A percentile compares a stretch with the other conserved stretches of the same genome.
Conservation (phyloP, 1,140 invertebrate genomes). For the Eriosoma lanigerum region DNA sequence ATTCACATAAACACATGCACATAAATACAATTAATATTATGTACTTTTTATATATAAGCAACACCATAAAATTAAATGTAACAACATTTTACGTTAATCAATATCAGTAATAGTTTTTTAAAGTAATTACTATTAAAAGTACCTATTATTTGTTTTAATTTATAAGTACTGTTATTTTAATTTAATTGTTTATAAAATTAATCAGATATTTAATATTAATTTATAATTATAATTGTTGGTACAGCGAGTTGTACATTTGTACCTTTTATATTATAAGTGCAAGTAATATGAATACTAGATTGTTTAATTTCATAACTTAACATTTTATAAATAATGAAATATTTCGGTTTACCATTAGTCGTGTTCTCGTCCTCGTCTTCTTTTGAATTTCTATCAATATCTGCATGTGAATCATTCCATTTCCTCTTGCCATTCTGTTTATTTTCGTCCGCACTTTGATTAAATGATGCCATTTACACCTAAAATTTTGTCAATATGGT, state of each 20-base stretch:
- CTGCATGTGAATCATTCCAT: conserved; percentile 38
- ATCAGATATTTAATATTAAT: too few relatives aligned
- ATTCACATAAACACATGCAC: not conserved
- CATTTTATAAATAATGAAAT: not conserved
- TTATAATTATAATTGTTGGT: too few relatives aligned
- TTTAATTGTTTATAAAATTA: too few relatives aligned
- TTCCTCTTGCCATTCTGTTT: conserved; percentile 48
- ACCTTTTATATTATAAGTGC: not conserved
- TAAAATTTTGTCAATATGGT: conserved; percentile 1
- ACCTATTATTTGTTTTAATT: not conserved
- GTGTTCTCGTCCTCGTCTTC: conserved; percentile 16
- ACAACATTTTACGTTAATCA: too few relatives aligned
- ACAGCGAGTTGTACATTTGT: too few relatives aligned
- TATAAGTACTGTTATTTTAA: not conserved
- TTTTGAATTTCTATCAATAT: not conserved
- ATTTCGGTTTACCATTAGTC: conserved; percentile 16
- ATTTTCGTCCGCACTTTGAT: conserved; percentile 13
- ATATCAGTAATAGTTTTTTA: too few relatives aligned
- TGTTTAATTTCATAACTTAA: not conserved
- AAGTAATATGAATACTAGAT: not conserved
- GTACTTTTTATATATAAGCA: too few relatives aligned
- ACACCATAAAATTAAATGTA: not conserved
- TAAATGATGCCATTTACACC: conserved; percentile 50
- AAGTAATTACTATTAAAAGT: too few relatives aligned
- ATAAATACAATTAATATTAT: too few relatives aligned